A percentile compares a stretch with the other conserved stretches of the same genome.
These are phyloP conservation scores for Lasius fuliginosus DNA, from an alignment of 2,888 invertebrate genomes.

Conservation along the genomic window DNA sequence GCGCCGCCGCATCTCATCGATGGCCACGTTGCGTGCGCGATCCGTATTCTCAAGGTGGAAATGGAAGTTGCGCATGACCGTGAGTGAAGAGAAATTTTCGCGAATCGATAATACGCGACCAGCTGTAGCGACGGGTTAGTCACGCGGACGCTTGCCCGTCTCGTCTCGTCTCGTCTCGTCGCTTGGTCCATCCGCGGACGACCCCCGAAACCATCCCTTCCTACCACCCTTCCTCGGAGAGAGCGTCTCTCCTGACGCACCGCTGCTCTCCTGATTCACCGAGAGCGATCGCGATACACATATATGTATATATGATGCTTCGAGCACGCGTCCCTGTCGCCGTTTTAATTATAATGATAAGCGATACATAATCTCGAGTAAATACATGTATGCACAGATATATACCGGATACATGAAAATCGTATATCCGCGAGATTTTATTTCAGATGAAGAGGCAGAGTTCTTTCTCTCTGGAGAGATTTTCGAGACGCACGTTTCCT, in stretches of 20 bases:
- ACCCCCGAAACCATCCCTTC: conserved; percentile 39
- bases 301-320: not conserved
- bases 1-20: conserved; percentile 62
- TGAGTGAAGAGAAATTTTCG: conserved; percentile 79
- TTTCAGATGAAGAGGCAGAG: not conserved
- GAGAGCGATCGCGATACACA: not conserved
- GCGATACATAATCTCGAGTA: not conserved
- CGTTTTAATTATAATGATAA: not conserved
- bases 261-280: not conserved
- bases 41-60: conserved; percentile 66
- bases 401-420: not conserved
- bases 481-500: not conserved
- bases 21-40: conserved; percentile 66
- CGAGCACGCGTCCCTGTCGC: not conserved
- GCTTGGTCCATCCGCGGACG: conserved; percentile 62
- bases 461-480: not conserved
- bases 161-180: conserved; percentile 78
- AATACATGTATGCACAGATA: too few relatives aligned
- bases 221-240: not conserved
- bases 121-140: conserved; percentile 83
- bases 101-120: conserved; percentile 84
- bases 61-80: conserved; percentile 77
- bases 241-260: not conserved
- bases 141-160: conserved; percentile 80
- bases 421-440: not conserved